Evolutionary conservation across 2,888 invertebrate genomes (phyloP).

Genomic region (Cephus spinipes): DNA sequence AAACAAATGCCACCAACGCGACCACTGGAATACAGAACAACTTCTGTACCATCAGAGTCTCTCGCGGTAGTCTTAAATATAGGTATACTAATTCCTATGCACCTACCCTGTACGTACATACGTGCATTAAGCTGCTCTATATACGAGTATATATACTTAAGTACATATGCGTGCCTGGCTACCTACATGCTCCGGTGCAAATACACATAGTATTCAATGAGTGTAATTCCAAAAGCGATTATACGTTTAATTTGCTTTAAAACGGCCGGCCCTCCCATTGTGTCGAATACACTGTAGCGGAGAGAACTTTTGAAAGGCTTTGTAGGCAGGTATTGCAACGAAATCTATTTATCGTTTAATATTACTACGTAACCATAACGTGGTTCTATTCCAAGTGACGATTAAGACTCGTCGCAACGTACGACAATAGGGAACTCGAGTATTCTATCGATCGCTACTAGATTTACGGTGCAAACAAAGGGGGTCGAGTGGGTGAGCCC

Average conservation of each 20-base stretch:
- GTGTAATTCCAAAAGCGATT: not conserved
- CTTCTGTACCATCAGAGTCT: not conserved
- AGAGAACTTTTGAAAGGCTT: not conserved
- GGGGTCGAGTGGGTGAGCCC: slow-evolving; percentile 10
- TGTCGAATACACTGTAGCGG: not conserved
- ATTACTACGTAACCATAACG: not conserved
- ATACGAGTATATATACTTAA: not conserved
- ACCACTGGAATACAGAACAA: slow-evolving; percentile 12
- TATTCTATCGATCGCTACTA: not conserved
- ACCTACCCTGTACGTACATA: not conserved
- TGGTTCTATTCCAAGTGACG: not conserved
- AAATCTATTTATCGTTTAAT: not conserved
- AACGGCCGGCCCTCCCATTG: not conserved
- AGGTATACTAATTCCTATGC: not conserved
- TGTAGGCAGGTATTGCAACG: not conserved
- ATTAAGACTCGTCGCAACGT: not conserved
- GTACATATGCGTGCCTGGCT: not conserved
- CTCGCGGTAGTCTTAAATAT: not conserved
- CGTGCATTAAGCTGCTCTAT: not conserved
- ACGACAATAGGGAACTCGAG: not conserved
- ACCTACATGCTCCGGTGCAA: not conserved
- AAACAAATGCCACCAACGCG: slow-evolving; percentile 29
- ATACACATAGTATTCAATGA: not conserved
- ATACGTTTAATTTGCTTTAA: not conserved
- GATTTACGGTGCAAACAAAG: slow-evolving; percentile 5